These are phyloP conservation scores for Hemaris fuciformis DNA, from an alignment of 2,888 invertebrate species.

Conservation along the genomic window DNA sequence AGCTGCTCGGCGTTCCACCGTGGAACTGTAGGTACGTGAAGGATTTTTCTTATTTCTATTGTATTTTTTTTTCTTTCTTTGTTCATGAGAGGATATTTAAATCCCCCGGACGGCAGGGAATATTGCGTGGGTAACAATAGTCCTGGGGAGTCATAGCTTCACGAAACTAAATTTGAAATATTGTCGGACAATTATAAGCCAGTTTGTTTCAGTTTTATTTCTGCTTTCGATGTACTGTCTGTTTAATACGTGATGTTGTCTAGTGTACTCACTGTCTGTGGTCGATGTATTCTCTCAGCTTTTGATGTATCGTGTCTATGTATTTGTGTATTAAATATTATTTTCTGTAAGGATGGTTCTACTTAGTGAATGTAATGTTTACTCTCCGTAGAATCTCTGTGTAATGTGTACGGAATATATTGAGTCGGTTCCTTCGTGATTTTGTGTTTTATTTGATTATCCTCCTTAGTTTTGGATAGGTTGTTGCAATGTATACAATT, in stretches of 20 bases:
- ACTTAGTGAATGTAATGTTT: neutral
- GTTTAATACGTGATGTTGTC: too few relatives aligned
- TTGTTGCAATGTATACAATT: too few relatives aligned
- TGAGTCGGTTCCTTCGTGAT: neutral
- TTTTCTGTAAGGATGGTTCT: neutral
- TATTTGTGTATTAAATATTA: neutral
- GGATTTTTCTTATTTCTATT: neutral
- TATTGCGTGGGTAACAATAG: neutral
- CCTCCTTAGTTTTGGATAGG: too few relatives aligned
- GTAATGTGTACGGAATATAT: neutral
- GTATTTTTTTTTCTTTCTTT: neutral
- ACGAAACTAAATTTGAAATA: neutral
- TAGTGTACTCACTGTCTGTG: too few relatives aligned
- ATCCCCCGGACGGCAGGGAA: constrained; percentile 2
- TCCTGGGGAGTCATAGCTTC: too few relatives aligned
- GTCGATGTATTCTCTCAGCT: neutral
- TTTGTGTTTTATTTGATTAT: neutral
- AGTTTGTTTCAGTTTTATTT: neutral
- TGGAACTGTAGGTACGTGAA: neutral
- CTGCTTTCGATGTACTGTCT: too few relatives aligned
- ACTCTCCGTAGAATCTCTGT: neutral
- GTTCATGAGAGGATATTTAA: neutral
- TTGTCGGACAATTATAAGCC: neutral
- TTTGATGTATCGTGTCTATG: neutral
- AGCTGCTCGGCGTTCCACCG: neutral